phyloP scores from a whole-genome alignment of 2,797 vertebrate species.

The Amphiprion clarkii region DNA sequence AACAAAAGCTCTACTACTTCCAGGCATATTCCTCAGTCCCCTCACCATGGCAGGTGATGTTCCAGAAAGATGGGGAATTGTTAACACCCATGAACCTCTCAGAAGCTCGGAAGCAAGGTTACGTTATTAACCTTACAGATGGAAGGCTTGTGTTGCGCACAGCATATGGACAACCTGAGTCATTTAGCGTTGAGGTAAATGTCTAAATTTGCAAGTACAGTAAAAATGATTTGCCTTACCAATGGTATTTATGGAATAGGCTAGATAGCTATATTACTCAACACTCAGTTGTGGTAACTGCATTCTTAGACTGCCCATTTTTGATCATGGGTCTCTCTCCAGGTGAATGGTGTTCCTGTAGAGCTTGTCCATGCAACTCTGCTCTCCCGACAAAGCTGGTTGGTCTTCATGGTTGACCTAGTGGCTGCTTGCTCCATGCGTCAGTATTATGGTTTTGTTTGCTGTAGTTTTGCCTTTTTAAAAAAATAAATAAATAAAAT shows the following conservation, averaged over 20 bases:
- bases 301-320: background rate
- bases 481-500: too few relatives aligned
- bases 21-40: slow-evolving; percentile 50
- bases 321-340: background rate
- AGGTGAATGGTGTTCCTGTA: slow-evolving; percentile 73
- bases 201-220: too few relatives aligned
- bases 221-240: too few relatives aligned
- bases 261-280: too few relatives aligned
- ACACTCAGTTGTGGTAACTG: too few relatives aligned
- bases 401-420: slow-evolving; percentile 84
- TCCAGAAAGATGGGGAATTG: slow-evolving; percentile 73
- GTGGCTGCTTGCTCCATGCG: slow-evolving; percentile 83
- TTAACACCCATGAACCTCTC: slow-evolving; percentile 68
- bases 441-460: slow-evolving; percentile 51
- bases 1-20: background rate
- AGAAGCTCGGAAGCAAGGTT: slow-evolving; percentile 77
- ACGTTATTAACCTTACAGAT: slow-evolving; percentile 73
- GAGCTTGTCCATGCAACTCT: slow-evolving; percentile 77
- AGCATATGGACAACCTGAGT: slow-evolving; percentile 79
- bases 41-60: slow-evolving; percentile 83
- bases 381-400: slow-evolving; percentile 85
- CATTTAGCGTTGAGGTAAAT: slow-evolving; percentile 51
- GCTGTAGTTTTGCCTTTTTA: fast-evolving
- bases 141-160: slow-evolving; percentile 82
- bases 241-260: too few relatives aligned